phyloP scores from a whole-genome alignment of 2,113 vertebrate genomes.

The Cyanoramphus novaezelandiae region DNA sequence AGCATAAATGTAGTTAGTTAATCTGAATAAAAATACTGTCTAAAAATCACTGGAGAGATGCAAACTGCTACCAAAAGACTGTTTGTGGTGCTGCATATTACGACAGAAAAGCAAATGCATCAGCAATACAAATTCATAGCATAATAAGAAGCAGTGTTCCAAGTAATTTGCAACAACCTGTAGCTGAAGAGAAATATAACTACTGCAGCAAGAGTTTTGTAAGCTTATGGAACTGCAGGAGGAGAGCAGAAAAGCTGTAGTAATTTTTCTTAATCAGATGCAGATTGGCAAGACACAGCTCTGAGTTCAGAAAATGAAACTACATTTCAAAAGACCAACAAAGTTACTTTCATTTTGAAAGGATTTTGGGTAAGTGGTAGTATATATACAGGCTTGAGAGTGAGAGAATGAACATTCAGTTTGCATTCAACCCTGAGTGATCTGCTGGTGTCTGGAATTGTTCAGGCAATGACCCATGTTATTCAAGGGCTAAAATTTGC shows the following conservation, averaged over 20 bases:
- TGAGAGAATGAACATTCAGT: constrained; percentile 19
- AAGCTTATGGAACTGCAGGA: not conserved
- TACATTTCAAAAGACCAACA: not conserved
- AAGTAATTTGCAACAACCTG: not conserved
- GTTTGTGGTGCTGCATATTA: not conserved
- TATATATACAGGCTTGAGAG: not conserved
- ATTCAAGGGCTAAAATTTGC: not conserved
- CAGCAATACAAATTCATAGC: not conserved
- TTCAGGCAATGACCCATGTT: not conserved
- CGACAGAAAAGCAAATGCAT: not conserved
- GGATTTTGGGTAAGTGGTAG: not conserved
- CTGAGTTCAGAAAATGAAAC: not conserved
- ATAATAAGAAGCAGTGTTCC: not conserved
- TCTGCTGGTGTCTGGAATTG: not conserved
- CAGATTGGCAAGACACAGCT: not conserved
- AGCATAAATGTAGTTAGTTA: not conserved
- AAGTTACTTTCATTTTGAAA: constrained; percentile 3
- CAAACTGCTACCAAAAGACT: not conserved
- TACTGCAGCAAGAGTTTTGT: not conserved
- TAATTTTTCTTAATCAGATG: not conserved
- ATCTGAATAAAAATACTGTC: not conserved
- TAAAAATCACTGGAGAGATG: not conserved
- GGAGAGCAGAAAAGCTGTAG: not conserved
- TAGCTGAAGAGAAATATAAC: not conserved
- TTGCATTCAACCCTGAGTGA: not conserved